phyloP scores from a whole-genome alignment of 2,888 invertebrate genomes.

The Lottia gigantea region DNA sequence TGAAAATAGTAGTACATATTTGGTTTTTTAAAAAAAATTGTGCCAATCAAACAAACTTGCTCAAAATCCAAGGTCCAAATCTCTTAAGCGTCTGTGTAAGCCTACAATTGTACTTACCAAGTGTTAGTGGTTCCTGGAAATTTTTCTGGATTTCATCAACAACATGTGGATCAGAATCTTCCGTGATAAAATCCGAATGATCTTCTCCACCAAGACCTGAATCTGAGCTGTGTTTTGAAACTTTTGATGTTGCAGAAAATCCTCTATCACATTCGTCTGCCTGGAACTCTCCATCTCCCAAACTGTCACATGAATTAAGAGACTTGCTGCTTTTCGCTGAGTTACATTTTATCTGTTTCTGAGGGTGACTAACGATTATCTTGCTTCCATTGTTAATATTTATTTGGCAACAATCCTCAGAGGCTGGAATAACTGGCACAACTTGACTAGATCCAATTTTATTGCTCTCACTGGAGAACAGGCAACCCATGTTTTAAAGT shows the following conservation, averaged over 20 bases:
- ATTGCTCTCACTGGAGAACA: no score
- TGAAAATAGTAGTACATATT: no score
- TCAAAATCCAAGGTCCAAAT: neutral
- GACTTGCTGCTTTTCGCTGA: conserved; percentile 32
- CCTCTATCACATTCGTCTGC: conserved; percentile 45
- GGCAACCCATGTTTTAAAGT: no score
- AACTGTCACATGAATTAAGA: conserved; percentile 39
- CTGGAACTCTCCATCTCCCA: conserved; percentile 36
- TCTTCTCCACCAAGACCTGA: conserved; percentile 58
- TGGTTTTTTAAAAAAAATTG: no score
- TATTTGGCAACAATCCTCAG: no score
- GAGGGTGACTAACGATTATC: conserved; percentile 15
- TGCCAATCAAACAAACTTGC: no score
- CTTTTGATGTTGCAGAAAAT: conserved; percentile 59
- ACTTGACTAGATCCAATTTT: no score
- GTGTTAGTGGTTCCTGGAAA: conserved; percentile 45
- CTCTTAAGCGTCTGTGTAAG: neutral
- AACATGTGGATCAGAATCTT: conserved; percentile 49
- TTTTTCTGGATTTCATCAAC: conserved; percentile 45
- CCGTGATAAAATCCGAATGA: conserved; percentile 53
- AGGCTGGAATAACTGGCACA: no score
- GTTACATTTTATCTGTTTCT: conserved; percentile 33
- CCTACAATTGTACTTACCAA: conserved; percentile 46
- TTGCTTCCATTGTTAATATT: no score
- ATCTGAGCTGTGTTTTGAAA: conserved; percentile 56